Conservation (phyloP, 2,888 invertebrate genomes). For the Hololepta plana region DNA sequence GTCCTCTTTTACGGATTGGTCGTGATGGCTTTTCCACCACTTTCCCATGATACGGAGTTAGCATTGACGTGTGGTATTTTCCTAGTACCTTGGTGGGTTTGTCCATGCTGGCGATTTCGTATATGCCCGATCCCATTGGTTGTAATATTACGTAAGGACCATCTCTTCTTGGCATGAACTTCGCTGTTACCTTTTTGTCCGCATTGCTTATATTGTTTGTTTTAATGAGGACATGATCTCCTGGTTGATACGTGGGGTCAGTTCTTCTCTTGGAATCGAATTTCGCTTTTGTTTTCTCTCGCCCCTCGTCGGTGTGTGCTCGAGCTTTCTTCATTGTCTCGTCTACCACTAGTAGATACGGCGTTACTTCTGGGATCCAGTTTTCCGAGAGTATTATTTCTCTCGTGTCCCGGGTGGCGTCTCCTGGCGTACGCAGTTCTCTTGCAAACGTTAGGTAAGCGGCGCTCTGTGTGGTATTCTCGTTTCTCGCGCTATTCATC, state of each 20-base stretch:
- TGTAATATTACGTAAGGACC: conserved; percentile 15
- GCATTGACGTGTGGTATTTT: conserved; percentile 9
- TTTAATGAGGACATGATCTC: conserved; percentile 13
- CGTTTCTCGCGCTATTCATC: conserved; percentile 18
- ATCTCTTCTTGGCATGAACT: conserved; percentile 16
- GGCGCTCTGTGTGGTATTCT: conserved; percentile 16
- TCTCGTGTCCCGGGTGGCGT: conserved; percentile 14
- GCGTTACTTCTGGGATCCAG: conserved; percentile 14
- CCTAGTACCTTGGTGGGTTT: conserved; percentile 7
- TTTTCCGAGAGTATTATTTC: conserved; percentile 15
- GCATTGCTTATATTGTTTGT: conserved; percentile 13
- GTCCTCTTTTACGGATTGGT: neutral
- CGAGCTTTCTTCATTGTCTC: conserved; percentile 1
- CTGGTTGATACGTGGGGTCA: conserved; percentile 11
- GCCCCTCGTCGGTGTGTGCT: conserved; percentile 4
- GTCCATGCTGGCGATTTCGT: no score
- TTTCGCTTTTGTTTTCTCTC: conserved; percentile 2
- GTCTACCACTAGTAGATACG: conserved; percentile 3
- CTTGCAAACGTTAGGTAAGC: conserved; percentile 19
- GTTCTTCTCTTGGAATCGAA: conserved; percentile 10
- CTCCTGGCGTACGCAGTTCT: conserved; percentile 18
- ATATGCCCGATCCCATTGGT: conserved; percentile 7
- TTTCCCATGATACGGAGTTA: conserved; percentile 4
- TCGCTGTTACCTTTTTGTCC: no score
- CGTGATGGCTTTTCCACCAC: neutral